phyloP scores from a whole-genome alignment of 2,113 vertebrate genomes.

The Parotia lawesii region DNA sequence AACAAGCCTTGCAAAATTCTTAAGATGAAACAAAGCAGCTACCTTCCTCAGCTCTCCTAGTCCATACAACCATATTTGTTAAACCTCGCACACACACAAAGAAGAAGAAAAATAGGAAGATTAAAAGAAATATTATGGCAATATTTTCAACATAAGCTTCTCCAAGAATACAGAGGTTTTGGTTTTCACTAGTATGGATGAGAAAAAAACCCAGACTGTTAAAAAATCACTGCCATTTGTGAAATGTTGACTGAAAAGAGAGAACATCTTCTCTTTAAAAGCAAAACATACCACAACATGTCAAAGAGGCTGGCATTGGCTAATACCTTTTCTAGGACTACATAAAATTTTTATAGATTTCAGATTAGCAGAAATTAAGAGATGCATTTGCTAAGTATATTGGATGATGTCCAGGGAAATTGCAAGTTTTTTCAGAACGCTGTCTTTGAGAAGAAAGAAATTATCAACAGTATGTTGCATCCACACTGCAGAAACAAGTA shows the following conservation, averaged over 20 bases:
- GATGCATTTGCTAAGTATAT: background rate
- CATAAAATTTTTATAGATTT: background rate
- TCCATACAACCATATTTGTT: background rate
- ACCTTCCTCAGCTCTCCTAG: background rate
- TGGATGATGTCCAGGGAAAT: background rate
- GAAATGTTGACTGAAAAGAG: background rate
- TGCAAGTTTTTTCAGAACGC: background rate
- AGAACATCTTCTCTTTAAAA: background rate
- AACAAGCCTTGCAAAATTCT: background rate
- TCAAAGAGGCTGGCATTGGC: background rate
- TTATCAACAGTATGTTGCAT: background rate
- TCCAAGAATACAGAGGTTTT: background rate
- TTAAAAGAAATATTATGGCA: background rate
- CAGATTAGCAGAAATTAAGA: background rate
- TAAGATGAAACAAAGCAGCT: background rate
- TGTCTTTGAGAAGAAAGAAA: background rate
- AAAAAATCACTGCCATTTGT: background rate
- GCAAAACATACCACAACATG: background rate
- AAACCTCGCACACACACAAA: background rate
- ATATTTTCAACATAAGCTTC: background rate
- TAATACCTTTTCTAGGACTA: background rate
- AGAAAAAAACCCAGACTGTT: background rate
- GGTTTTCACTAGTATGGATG: background rate
- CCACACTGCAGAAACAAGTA: background rate
- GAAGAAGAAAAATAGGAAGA: background rate